phyloP scores from a whole-genome alignment of 2,797 vertebrate genomes.

The Galaxias olidus region DNA sequence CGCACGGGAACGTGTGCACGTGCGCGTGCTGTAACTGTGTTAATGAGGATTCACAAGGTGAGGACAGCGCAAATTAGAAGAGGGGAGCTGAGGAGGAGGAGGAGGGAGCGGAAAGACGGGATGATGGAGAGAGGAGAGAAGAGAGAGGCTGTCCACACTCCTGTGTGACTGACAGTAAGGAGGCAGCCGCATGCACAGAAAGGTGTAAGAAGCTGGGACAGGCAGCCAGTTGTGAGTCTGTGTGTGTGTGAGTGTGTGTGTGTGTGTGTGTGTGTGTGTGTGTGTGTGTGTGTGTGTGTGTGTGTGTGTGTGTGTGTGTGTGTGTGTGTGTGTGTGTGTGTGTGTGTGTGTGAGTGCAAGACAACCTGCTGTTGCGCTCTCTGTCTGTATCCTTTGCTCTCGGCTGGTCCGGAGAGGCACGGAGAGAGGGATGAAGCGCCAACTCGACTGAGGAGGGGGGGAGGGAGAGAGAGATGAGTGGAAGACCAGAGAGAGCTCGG shows the following conservation, averaged over 20 bases:
- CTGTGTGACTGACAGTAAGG: background rate
- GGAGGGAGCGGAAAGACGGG: background rate
- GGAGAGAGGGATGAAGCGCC: slow-evolving; percentile 40
- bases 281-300: slow-evolving; percentile 14
- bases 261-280: slow-evolving; percentile 11
- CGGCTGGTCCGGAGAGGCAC: slow-evolving; percentile 48
- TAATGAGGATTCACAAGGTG: background rate
- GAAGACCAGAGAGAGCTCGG: slow-evolving; percentile 49
- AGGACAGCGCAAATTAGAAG: slow-evolving; percentile 8
- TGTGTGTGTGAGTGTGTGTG: slow-evolving; percentile 8
- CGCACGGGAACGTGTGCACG: background rate
- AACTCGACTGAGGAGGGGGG: slow-evolving; percentile 42
- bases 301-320: slow-evolving; percentile 21
- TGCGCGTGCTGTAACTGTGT: background rate
- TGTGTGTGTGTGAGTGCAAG: slow-evolving; percentile 3
- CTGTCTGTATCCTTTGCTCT: slow-evolving; percentile 53
- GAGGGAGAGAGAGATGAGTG: slow-evolving; percentile 25
- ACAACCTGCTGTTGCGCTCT: slow-evolving; percentile 55
- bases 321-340: slow-evolving; percentile 19
- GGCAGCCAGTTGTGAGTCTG: slow-evolving; percentile 10
- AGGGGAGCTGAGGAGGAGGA: background rate
- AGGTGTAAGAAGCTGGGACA: slow-evolving; percentile 6
- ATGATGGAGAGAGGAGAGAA: slow-evolving; percentile 1
- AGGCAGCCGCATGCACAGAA: background rate
- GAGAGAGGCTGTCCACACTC: slow-evolving; percentile 2